Evolutionary conservation across 2,888 invertebrate genomes (phyloP).

Genomic region (Rutpela maculata): DNA sequence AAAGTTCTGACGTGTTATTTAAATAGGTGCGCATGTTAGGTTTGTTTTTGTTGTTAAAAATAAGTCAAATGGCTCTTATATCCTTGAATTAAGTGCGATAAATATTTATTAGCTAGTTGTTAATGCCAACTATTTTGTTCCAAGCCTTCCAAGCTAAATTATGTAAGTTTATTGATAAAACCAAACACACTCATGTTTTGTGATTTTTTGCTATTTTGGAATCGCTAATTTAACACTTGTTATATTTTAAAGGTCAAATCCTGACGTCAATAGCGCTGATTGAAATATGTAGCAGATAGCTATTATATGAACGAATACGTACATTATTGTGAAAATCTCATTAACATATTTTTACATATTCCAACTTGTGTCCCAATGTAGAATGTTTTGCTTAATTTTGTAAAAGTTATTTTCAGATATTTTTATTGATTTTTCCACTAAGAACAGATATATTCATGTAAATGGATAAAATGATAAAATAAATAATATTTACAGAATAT

Average conservation of each 20-base stretch:
- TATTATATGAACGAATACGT: conserved; percentile 12
- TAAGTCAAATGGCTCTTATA: neutral
- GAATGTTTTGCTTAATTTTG: neutral
- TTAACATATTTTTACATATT: conserved; percentile 33
- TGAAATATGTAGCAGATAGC: conserved; percentile 1
- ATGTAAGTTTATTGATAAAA: conserved; percentile 32
- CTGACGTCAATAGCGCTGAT: neutral
- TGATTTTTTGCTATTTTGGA: neutral
- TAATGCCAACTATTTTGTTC: conserved; percentile 17
- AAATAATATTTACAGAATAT: too few species aligned
- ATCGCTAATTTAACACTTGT: neutral
- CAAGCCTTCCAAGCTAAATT: neutral
- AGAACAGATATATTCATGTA: neutral
- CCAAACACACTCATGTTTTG: neutral
- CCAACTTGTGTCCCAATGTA: neutral
- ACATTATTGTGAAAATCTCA: conserved; percentile 3
- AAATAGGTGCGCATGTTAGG: conserved; percentile 11
- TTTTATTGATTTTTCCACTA: conserved; percentile 1
- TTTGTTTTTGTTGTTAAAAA: conserved; percentile 11
- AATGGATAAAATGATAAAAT: too few species aligned
- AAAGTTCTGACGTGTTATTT: neutral
- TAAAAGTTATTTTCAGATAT: neutral
- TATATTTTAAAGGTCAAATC: conserved; percentile 10
- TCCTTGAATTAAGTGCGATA: conserved; percentile 26
- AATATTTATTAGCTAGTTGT: conserved; percentile 23